Evolutionary conservation across 2,888 invertebrate genomes (phyloP).

Genomic region (Drosophila nigricruria): DNA sequence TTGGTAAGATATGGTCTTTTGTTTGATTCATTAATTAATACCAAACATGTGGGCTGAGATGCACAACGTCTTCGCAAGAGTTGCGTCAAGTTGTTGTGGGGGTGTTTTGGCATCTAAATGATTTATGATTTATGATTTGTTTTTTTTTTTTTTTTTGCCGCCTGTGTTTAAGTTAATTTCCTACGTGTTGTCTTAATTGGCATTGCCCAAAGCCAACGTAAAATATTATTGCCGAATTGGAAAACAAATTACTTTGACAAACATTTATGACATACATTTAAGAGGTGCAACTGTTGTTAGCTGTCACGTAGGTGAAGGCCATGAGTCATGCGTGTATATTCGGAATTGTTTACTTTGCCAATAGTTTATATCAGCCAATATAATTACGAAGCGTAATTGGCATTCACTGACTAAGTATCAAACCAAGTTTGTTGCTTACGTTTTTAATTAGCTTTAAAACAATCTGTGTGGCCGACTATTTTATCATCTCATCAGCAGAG

Average conservation of each 20-base stretch:
- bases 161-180: slow-evolving; percentile 51
- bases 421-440: slow-evolving; percentile 39
- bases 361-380: background rate
- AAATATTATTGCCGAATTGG: slow-evolving; percentile 11
- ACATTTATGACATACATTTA: slow-evolving; percentile 40
- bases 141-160: too few relatives aligned
- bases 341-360: background rate
- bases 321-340: slow-evolving; percentile 50
- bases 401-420: background rate
- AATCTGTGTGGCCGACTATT: slow-evolving; percentile 42
- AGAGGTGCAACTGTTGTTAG: slow-evolving; percentile 48
- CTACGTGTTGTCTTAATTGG: slow-evolving; percentile 53
- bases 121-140: slow-evolving; percentile 42
- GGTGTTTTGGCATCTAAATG: slow-evolving; percentile 50
- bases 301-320: slow-evolving; percentile 56
- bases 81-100: slow-evolving; percentile 41
- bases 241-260: slow-evolving; percentile 43
- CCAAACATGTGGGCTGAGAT: slow-evolving; percentile 33
- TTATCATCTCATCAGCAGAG: slow-evolving; percentile 54
- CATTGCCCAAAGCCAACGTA: slow-evolving; percentile 37
- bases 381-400: background rate
- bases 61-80: slow-evolving; percentile 8
- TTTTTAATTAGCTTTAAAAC: slow-evolving; percentile 32
- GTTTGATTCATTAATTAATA: slow-evolving; percentile 42
- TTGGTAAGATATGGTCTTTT: slow-evolving; percentile 13